Evolutionary conservation across 2,888 invertebrate species (phyloP), one percentile per base, ranked within the genome.

Genomic region (Mechanitis messenoides): DNA sequence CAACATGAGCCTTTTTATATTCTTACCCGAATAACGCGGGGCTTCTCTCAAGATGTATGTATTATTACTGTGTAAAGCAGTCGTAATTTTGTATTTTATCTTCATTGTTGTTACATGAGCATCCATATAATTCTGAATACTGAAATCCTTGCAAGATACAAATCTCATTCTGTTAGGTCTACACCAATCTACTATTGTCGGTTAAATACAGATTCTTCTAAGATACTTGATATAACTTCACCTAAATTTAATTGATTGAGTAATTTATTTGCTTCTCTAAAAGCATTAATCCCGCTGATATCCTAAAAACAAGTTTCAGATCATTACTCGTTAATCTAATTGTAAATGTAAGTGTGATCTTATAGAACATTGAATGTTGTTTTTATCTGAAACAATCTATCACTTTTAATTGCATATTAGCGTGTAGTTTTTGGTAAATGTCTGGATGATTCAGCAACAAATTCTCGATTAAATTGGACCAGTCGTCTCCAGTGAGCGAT

Each of bases 401-500:
- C 84, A 20, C 20, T 20, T 88, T 86, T 50, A 87, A 71, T 62
- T 87, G 84, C 45, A 91, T 76, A 77, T 90, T 90, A 3, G 86
- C 88, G 56, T 85, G 80, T 20, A 91, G 73, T 75, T 89, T 87
- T 53, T 87, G 80, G 68, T 89, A 91, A 59, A 90, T 77, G 57
- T 85, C 87, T 28, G 87, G 79, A 70, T 91, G 90, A 75, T 91
- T 89, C 20, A 92, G 92, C 35, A 92, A 73, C 60, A 92, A 71
- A 65, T 78, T 84, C 71, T 92, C 91, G 64, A 92, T 91, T 55
- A 92, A 71, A 71, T 90, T 87, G 3, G 90, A 91, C 92, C 92
- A 92, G 72, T 92, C 92, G 53, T 91, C 89, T 62, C 92, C 92
- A n/a, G 83, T 85, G 57, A 91, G 78, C 2, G 91, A 90, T 69